Conservation (phyloP, 64 coral and sea anemone species). For the Catalaphyllia jardinei region DNA sequence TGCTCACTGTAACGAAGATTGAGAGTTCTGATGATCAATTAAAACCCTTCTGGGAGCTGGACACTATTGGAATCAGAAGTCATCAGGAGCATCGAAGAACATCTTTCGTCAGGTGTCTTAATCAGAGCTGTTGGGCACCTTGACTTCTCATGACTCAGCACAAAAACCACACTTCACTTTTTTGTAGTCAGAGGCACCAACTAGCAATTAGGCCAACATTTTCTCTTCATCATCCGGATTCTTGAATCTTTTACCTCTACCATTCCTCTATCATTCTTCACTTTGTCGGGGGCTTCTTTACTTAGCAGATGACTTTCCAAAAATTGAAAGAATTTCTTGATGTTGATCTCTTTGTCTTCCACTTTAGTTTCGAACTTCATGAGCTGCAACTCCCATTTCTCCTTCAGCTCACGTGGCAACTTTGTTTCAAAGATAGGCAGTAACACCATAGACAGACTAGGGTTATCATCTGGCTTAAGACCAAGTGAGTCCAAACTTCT, state of each 20-base stretch:
- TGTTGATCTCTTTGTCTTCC: slow-evolving; percentile 15
- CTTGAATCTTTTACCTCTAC: too few relatives aligned
- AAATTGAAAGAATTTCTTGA: slow-evolving; percentile 15
- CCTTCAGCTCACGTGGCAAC: slow-evolving; percentile 14
- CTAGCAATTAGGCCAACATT: too few relatives aligned
- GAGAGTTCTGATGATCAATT: too few relatives aligned
- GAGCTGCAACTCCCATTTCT: slow-evolving; percentile 46
- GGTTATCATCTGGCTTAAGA: slow-evolving; percentile 25
- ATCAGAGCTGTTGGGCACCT: background rate
- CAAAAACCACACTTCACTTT: background rate
- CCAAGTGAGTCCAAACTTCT: slow-evolving; percentile 30
- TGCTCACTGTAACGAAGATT: too few relatives aligned
- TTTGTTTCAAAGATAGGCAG: slow-evolving; percentile 32
- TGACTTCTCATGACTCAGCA: background rate
- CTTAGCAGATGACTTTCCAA: slow-evolving; percentile 18
- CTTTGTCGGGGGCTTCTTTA: slow-evolving; percentile 4
- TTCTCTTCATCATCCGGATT: too few relatives aligned
- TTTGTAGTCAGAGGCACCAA: background rate
- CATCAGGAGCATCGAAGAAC: too few relatives aligned
- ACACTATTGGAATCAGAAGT: too few relatives aligned
- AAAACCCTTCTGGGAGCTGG: too few relatives aligned
- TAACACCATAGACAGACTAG: slow-evolving; percentile 24
- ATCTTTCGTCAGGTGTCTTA: background rate
- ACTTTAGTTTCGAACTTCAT: background rate
- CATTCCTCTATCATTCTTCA: too few relatives aligned